phyloP scores from a whole-genome alignment of 2,888 invertebrate species.

The Macrophya alboannulata region DNA sequence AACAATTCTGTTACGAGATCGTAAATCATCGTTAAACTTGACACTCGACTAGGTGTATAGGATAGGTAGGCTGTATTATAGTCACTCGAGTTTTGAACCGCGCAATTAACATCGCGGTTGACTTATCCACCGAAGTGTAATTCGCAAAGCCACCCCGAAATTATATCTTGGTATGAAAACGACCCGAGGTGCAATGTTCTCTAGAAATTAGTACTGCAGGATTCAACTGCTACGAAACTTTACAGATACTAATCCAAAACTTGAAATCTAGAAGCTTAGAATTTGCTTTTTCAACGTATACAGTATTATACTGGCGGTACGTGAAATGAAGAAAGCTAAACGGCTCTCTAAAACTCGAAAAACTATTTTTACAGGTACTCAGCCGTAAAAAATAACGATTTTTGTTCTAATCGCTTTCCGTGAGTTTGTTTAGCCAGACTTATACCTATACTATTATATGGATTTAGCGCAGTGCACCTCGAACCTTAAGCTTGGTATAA shows the following conservation, averaged over 20 bases:
- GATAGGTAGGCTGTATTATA: not conserved
- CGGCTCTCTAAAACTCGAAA: not conserved
- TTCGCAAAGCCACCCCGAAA: constrained; percentile 36
- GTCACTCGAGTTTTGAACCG: constrained; percentile 11
- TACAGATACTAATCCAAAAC: constrained; percentile 11
- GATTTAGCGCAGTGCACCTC: not conserved
- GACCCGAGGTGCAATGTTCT: constrained; percentile 24
- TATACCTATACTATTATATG: too few relatives aligned
- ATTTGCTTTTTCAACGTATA: not conserved
- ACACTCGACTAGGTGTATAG: not conserved
- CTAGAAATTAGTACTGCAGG: not conserved
- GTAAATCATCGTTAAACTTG: constrained; percentile 21
- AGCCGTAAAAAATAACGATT: not conserved
- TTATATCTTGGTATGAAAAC: constrained; percentile 16
- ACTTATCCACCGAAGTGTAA: constrained; percentile 44
- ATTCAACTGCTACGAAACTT: not conserved
- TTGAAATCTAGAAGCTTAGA: constrained; percentile 6
- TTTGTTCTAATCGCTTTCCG: not conserved
- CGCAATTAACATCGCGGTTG: constrained; percentile 46
- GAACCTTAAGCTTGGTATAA: constrained; percentile 10
- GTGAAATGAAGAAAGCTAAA: not conserved
- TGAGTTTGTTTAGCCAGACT: constrained; percentile 11
- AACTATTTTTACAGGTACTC: not conserved
- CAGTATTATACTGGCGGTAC: not conserved
- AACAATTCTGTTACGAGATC: constrained; percentile 22